Percentiles rank a stretch among this genome's conserved stretches.
These are phyloP conservation scores for Drosophila orena DNA, from an alignment of 1,140 invertebrate genomes.

Conservation along the genomic window DNA sequence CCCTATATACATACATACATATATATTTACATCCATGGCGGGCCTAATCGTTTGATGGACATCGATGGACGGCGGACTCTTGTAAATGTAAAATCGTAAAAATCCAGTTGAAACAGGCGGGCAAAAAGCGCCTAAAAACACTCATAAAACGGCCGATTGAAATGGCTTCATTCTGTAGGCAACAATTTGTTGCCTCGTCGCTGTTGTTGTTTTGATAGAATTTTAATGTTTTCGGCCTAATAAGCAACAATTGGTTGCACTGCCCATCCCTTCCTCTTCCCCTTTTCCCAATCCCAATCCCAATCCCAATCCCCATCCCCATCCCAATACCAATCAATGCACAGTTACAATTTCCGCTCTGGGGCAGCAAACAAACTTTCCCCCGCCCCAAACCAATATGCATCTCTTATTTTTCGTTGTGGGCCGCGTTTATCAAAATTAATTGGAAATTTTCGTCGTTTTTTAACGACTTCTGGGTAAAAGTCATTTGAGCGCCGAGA, in stretches of 20 bases:
- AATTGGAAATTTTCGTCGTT: conserved; percentile 82
- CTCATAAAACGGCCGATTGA: conserved; percentile 54
- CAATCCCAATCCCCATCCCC: not conserved
- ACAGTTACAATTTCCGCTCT: conserved; percentile 68
- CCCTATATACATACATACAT: conserved; percentile 2
- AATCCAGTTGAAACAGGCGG: conserved; percentile 31
- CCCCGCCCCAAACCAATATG: conserved; percentile 13
- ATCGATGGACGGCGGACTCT: conserved; percentile 45
- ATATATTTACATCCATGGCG: not conserved
- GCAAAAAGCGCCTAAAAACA: conserved; percentile 49
- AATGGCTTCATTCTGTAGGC: conserved; percentile 70
- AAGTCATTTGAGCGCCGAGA: conserved; percentile 67
- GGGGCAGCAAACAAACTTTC: conserved; percentile 41
- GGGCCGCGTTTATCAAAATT: conserved; percentile 80
- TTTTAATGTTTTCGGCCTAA: conserved; percentile 76
- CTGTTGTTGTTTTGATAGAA: conserved; percentile 38
- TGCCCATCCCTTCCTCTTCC: not conserved
- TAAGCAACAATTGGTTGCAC: conserved; percentile 75
- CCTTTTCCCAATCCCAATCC: not conserved
- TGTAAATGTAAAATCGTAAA: conserved; percentile 69
- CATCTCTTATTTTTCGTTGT: conserved; percentile 26
- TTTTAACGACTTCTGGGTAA: conserved; percentile 83
- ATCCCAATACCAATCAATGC: conserved; percentile 52
- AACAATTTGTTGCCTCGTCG: conserved; percentile 15
- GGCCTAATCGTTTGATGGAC: conserved; percentile 68